A percentile compares a stretch with the other conserved stretches of the same genome.
phyloP scores from a whole-genome alignment of 2,888 invertebrate species.

The Standfussiana lucernea region DNA sequence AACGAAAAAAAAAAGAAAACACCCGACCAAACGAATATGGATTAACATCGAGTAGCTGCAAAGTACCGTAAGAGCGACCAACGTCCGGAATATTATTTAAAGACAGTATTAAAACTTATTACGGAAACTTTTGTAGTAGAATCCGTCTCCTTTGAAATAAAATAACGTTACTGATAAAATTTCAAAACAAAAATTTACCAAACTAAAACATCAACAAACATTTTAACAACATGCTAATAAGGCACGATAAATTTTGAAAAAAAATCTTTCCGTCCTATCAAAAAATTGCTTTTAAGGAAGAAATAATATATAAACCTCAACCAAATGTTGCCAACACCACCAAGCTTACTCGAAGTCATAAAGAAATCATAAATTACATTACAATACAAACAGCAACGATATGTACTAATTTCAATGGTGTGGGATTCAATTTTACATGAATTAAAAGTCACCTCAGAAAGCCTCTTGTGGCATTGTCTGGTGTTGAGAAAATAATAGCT shows the following conservation, averaged over 20 bases:
- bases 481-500: slow-evolving; percentile 69
- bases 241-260: too few species aligned
- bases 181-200: not conserved
- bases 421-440: slow-evolving; percentile 79
- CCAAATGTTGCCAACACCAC: slow-evolving; percentile 55
- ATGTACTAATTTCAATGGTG: slow-evolving; percentile 80
- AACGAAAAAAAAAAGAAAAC: too few species aligned
- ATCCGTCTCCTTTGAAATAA: not conserved
- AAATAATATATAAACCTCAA: not conserved
- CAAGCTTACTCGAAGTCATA: slow-evolving; percentile 68
- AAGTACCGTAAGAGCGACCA: not conserved
- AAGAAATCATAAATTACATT: slow-evolving; percentile 80
- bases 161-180: not conserved
- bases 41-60: not conserved
- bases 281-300: not conserved
- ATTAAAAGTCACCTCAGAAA: slow-evolving; percentile 70
- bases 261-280: too few species aligned
- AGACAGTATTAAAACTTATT: not conserved
- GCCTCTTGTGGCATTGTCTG: slow-evolving; percentile 72
- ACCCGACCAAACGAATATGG: not conserved
- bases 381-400: slow-evolving; percentile 75
- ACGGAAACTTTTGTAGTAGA: not conserved
- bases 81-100: not conserved
- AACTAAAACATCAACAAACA: not conserved
- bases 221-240: not conserved